A percentile compares a stretch with the other conserved stretches of the same genome.
Evolutionary conservation across 2,797 vertebrate genomes (phyloP).

Genomic region (Catharus ustulatus): DNA sequence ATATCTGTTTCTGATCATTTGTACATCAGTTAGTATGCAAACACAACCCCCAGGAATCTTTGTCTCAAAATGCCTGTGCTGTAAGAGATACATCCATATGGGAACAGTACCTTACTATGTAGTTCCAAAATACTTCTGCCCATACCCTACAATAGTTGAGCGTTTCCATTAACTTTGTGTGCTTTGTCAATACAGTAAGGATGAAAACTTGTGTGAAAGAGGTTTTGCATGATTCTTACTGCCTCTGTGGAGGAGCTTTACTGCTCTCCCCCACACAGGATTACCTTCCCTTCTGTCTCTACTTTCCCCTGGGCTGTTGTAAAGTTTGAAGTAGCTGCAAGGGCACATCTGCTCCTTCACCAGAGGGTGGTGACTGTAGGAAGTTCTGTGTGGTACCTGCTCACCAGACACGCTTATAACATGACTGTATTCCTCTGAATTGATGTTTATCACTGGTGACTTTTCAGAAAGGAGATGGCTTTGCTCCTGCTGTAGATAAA

Average conservation of each 20-base stretch:
- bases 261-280: not conserved
- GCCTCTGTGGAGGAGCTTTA: not conserved
- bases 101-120: not conserved
- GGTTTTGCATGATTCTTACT: not conserved
- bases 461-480: not conserved
- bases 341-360: not conserved
- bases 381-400: not conserved
- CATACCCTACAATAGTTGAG: not conserved
- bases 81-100: not conserved
- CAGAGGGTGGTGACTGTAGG: not conserved
- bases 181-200: not conserved
- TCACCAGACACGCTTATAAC: not conserved
- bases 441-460: not conserved
- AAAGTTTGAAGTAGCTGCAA: not conserved
- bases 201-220: not conserved
- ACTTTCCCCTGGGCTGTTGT: not conserved
- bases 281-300: not conserved
- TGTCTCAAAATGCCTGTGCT: not conserved
- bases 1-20: not conserved
- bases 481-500: not conserved
- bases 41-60: not conserved
- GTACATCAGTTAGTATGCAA: not conserved
- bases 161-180: not conserved
- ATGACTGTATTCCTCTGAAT: not conserved
- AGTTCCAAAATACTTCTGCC: not conserved